Conservation (phyloP, 2,113 vertebrate genomes). For the Oreocharis arfaki region DNA sequence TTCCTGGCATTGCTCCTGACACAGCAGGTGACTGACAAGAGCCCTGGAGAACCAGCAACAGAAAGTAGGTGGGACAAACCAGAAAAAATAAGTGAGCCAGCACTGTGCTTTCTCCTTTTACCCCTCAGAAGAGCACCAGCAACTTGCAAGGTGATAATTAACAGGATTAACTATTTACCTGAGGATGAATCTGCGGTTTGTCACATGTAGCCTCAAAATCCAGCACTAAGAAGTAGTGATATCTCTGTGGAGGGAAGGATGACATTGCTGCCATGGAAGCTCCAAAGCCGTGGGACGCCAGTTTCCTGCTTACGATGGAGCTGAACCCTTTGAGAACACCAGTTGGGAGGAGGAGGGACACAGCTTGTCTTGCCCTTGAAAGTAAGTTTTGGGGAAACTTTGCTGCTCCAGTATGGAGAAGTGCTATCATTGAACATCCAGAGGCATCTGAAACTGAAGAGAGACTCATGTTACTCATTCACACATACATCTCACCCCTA, state of each 20-base stretch:
- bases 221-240: slow-evolving; percentile 87
- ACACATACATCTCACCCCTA: neutral
- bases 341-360: slow-evolving; percentile 49
- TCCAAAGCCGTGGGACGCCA: slow-evolving; percentile 82
- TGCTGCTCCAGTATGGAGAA: slow-evolving; percentile 75
- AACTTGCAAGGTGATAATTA: neutral
- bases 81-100: neutral
- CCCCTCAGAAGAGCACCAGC: slow-evolving; percentile 3
- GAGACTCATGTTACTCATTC: slow-evolving; percentile 59
- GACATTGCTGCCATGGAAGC: slow-evolving; percentile 83
- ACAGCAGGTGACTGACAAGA: neutral
- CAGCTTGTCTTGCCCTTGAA: slow-evolving; percentile 73
- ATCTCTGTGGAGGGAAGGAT: slow-evolving; percentile 82
- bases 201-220: slow-evolving; percentile 86
- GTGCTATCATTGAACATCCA: slow-evolving; percentile 81
- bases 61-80: neutral
- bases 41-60: neutral
- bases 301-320: slow-evolving; percentile 78
- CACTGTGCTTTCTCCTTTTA: neutral
- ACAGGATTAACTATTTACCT: slow-evolving; percentile 71
- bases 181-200: slow-evolving; percentile 83
- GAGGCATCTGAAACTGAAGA: slow-evolving; percentile 80
- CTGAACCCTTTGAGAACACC: slow-evolving; percentile 70
- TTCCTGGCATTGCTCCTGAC: neutral
- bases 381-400: slow-evolving; percentile 72